Evolutionary conservation across 92 coral and sea anemone genomes (phyloP), one percentile per base, ranked within the genome.

Genomic region (Umimayanthus chanpuru): DNA sequence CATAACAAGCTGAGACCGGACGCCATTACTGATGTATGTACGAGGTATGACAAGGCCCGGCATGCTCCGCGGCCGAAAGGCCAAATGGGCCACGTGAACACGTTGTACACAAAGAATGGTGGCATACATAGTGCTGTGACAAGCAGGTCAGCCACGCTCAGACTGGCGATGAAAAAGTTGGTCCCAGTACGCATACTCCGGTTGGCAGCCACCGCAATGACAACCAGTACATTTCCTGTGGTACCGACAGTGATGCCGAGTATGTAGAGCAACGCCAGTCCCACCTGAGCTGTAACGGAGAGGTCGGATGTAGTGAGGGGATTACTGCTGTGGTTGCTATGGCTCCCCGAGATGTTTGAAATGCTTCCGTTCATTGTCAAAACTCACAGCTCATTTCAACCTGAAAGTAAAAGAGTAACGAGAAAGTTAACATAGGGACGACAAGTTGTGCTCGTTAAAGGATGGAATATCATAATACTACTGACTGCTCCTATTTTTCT

Each of bases 11-110:
- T 94, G 20, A 94, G 74, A 5, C 95, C 94, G 1, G 98, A 94
- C 58, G 95, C 98, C 98, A 93, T 93, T 8, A 94, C 98, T 4
- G 98, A 94, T 68, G 91, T 93, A 71, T 94, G 98, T 1, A 94
- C 98, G 55, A 94, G 85, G 41, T 88, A 94, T 2, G 98, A 93
- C 32, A 86, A 50, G 14, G 91, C 47, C 64, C 92, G 86, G 76
- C 98, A 94, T 5, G 92, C 94, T 1, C 78, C 67, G 44, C 91
- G 89, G 49, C 98, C 98, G 88, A 93, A 93, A 40, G 90, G 98
- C 98, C 98, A 94, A 6, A 81, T 85, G 0, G 98, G 98, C 98
- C 98, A 94, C 3, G 93, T 94, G 18, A 94, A 39, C 21, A 94
- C 95, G 26, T 94, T 91, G 87, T 94, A 94, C 32, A 93, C 94